Evolutionary conservation across 2,888 invertebrate genomes (phyloP), one percentile per base, ranked within the genome.

Genomic region (Venusia cambrica): DNA sequence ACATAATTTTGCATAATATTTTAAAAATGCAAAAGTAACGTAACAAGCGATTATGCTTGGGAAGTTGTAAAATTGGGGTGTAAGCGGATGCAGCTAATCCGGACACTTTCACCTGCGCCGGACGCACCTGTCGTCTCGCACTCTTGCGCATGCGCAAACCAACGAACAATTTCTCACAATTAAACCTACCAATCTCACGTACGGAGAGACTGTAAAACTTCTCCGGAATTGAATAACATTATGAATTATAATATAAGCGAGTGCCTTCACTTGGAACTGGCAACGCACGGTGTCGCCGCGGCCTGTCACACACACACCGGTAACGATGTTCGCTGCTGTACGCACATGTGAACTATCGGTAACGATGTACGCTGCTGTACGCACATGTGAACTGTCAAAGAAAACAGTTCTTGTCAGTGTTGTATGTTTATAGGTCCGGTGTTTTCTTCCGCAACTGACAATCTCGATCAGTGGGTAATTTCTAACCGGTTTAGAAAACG

Each of bases 401-500:
- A 79, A 76, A 79, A 69, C 63, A 73, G 64, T 62, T 57, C 59
- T 67, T 72, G 64, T 66, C 55, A 57, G 52, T 51, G 56, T 54
- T 57, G 59, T 59, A 62, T 73, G 69, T 73, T 75, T 71, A 71
- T 73, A 73, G 73, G 70, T 67, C 71, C 70, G 72, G 73, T 74
- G 77, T 78, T 84, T 83, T 84, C 81, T 83, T 81, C 81, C 79
- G 76, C 73, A 69, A 76, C 70, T 74, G 69, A 71, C 73, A 72
- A 85, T 80, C 79, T 83, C 84, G 81, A 84, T 83, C 83, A 85
- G 66, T 84, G 65, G 81, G 80, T 77, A 84, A 80, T 87, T 85
- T 87, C 85, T 87, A 87, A 85, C 85, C 79, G 84, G 87, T 87
- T 83, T 85, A 85, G 87, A 85, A 85, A 85, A 84, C 73, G 69